Percentiles rank a stretch among this genome's conserved stretches.
These are phyloP conservation scores for Babylonia areolata DNA, from an alignment of 1,140 invertebrate genomes.

Conservation along the genomic window DNA sequence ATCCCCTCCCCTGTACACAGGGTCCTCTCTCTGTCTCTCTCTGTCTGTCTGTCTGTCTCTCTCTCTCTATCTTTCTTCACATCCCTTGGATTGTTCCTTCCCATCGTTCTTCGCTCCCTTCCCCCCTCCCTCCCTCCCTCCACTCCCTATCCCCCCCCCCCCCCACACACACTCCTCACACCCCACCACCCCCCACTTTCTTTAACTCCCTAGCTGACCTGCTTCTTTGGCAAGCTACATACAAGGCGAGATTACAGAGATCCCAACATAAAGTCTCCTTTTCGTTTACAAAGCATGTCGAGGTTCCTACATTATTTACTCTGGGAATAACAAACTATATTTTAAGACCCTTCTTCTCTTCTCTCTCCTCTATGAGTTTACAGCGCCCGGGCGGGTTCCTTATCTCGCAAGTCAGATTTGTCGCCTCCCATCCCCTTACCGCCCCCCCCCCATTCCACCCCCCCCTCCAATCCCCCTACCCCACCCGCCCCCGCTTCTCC, in stretches of 20 bases:
- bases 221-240: too few species aligned
- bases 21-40: too few species aligned
- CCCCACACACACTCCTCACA: too few species aligned
- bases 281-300: slow-evolving; percentile 23
- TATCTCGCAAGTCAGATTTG: not conserved
- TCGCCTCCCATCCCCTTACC: not conserved
- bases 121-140: not conserved
- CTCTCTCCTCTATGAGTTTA: too few species aligned
- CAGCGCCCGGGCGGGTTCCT: not conserved
- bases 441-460: not conserved
- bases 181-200: not conserved
- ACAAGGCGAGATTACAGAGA: too few species aligned
- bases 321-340: slow-evolving; percentile 14
- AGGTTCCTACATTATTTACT: not conserved
- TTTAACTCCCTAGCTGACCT: not conserved
- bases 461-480: not conserved
- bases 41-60: too few species aligned
- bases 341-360: not conserved
- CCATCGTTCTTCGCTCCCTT: too few species aligned
- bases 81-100: not conserved
- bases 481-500: not conserved
- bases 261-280: not conserved
- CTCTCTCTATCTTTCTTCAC: too few species aligned
- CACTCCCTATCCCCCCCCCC: not conserved
- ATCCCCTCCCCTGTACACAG: too few species aligned